Conservation (phyloP, 1,140 invertebrate species). For the Aricia agestis region DNA sequence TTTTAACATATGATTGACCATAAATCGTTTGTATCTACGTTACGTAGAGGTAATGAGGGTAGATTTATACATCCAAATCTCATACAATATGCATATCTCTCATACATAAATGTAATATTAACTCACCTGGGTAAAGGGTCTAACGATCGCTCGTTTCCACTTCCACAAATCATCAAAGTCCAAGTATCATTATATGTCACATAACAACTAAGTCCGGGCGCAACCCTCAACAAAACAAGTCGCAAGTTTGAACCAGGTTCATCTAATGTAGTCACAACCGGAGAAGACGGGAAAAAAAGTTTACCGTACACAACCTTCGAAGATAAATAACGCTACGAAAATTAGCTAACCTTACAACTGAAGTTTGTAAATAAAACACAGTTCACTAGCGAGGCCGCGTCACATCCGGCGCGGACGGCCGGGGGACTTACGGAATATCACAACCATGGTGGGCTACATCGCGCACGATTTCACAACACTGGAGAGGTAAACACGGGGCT, state of each 20-base stretch:
- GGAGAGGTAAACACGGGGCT: slow-evolving; percentile 67
- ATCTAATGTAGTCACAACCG: slow-evolving; percentile 6
- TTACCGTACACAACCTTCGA: slow-evolving; percentile 12
- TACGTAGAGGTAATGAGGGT: background rate
- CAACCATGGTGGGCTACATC: slow-evolving; percentile 36
- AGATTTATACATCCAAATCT: background rate
- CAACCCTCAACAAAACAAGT: background rate
- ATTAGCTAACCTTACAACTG: background rate
- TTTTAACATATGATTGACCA: too few relatives aligned
- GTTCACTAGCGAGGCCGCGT: background rate
- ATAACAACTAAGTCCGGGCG: slow-evolving; percentile 2
- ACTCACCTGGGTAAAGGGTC: background rate
- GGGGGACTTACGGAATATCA: background rate
- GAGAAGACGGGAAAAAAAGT: slow-evolving; percentile 1
- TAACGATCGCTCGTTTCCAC: background rate
- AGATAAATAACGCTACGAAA: slow-evolving; percentile 4
- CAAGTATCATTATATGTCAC: background rate
- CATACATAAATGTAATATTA: background rate
- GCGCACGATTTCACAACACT: slow-evolving; percentile 61
- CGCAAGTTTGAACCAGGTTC: background rate
- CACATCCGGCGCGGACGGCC: too few relatives aligned
- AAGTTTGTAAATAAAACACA: slow-evolving; percentile 4
- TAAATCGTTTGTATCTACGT: too few relatives aligned
- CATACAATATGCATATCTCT: background rate
- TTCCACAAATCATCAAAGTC: slow-evolving; percentile 10